phyloP scores from a whole-genome alignment of 1,140 invertebrate genomes.

The Drosophila prosaltans region DNA sequence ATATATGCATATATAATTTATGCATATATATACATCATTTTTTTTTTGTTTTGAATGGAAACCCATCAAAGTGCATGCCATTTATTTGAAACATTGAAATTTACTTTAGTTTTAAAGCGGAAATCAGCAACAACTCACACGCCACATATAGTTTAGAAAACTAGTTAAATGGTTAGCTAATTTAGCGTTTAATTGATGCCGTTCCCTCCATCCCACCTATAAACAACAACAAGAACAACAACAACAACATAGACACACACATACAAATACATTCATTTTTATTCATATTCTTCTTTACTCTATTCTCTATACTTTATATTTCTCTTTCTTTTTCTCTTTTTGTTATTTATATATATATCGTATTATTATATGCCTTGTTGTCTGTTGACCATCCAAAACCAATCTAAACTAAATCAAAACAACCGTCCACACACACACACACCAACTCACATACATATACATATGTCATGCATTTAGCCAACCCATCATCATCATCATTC shows the following conservation, averaged over 20 bases:
- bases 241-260: background rate
- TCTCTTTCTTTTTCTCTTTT: constrained; percentile 41
- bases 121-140: constrained; percentile 24
- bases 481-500: constrained; percentile 43
- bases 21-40: background rate
- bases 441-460: constrained; percentile 9
- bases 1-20: too few species aligned
- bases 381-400: constrained; percentile 41
- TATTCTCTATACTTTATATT: constrained; percentile 1
- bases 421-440: background rate
- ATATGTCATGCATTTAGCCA: constrained; percentile 51
- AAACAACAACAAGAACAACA: background rate
- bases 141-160: constrained; percentile 11
- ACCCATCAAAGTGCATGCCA: constrained; percentile 55
- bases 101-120: constrained; percentile 57
- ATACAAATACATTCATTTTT: background rate
- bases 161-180: constrained; percentile 43
- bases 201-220: background rate
- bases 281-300: background rate
- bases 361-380: constrained; percentile 62
- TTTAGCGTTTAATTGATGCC: constrained; percentile 53
- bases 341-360: constrained; percentile 36
- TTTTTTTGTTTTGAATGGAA: background rate
- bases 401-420: constrained; percentile 1
- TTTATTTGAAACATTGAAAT: constrained; percentile 66